Base-by-base conservation (phyloP, 2,888 invertebrate species). In the Stenolophus ochropezus region DNA sequence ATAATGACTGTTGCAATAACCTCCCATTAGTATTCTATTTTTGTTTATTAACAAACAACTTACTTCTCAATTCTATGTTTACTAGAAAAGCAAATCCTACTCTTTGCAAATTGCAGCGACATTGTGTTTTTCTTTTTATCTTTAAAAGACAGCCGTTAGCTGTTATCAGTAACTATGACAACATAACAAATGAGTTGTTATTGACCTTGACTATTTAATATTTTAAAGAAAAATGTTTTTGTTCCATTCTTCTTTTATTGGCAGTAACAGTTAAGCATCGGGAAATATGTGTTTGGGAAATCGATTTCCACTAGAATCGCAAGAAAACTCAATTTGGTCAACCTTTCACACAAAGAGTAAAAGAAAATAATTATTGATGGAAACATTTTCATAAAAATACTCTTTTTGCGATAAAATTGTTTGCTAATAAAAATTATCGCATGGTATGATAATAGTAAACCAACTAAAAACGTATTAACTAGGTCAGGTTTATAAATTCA, bases 271-370 rank as follows among this genome's bases (percentile, higher is more conserved):
- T 61, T 61, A 25, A 61, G 14, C 61, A 23, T 25, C 25, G 61
- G 14, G 58, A 23, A 58, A 61, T 61, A 23, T 69, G 18, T 69
- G 65, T 27, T 27, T 11, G 42, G 65, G 33, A 27, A 69, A 69
- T 69, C 65, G 65, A 69, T 69, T 69, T 69, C 18, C 65, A 33
- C 18, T 69, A 69, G 27, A 69, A 69, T 69, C 65, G 33, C 6
- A 69, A 69, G 65, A 69, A 69, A 69, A 69, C 65, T 69, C 65
- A 69, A 69, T 69, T 69, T 69, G 33, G 65, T 69, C 65, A 33
- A 69, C 65, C 65, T 69, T 69, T 69, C 33, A 42, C 65, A 20
- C 16, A 61, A 69, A 23, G 16, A n/a, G 65, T 69, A 33, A 33
- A 33, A 69, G 65, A 69, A 69, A 69, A 69, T 69, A n/a, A 69